Evolutionary conservation across 2,888 invertebrate genomes (phyloP).

Genomic region (Pandemis cinnamomeana): DNA sequence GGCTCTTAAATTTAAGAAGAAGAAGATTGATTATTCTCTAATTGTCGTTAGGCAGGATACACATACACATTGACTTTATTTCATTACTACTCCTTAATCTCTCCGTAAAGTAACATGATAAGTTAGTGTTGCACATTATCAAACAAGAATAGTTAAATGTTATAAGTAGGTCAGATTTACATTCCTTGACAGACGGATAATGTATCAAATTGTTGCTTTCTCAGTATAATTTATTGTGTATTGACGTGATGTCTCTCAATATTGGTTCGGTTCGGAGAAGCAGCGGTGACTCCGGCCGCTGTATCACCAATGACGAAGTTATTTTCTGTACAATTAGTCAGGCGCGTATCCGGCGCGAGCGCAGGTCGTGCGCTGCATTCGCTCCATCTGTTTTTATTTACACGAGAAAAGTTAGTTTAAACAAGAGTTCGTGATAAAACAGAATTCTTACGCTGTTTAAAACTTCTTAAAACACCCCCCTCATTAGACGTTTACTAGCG

Average conservation of each 20-base stretch:
- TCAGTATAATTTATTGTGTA: slow-evolving; percentile 29
- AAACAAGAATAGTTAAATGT: not conserved
- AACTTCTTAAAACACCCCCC: slow-evolving; percentile 7
- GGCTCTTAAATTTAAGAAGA: no score
- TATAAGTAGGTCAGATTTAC: slow-evolving; percentile 13
- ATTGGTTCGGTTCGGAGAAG: slow-evolving; percentile 78
- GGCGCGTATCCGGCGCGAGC: slow-evolving; percentile 79
- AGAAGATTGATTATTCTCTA: no score
- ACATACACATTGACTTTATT: not conserved
- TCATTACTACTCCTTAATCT: not conserved
- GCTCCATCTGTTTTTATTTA: slow-evolving; percentile 44
- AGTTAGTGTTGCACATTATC: not conserved
- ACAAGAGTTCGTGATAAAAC: slow-evolving; percentile 42
- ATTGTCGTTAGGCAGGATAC: not conserved
- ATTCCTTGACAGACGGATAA: slow-evolving; percentile 1
- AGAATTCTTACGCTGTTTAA: slow-evolving; percentile 12
- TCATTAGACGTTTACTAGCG: slow-evolving; percentile 7
- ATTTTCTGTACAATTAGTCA: slow-evolving; percentile 84
- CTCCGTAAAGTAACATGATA: not conserved
- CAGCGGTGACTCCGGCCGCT: slow-evolving; percentile 72
- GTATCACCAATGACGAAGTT: slow-evolving; percentile 82
- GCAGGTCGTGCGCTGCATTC: slow-evolving; percentile 61
- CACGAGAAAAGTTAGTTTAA: slow-evolving; percentile 44
- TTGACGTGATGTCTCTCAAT: slow-evolving; percentile 46
- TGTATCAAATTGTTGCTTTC: not conserved